phyloP scores from a whole-genome alignment of 2,888 invertebrate species.

The Heliconius charithonia region DNA sequence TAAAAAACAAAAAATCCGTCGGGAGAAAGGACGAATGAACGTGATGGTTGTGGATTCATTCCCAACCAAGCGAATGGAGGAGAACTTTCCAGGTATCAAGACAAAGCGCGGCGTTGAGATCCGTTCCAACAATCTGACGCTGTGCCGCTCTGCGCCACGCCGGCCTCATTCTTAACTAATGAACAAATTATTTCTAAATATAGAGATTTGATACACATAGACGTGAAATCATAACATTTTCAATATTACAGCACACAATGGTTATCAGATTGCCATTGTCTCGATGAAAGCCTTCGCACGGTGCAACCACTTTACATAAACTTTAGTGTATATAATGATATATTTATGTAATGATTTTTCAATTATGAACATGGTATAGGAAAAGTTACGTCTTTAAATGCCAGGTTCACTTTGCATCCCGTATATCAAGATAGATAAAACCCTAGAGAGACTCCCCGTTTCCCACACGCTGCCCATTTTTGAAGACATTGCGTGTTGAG shows the following conservation, averaged over 20 bases:
- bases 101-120: not conserved
- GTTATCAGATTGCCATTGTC: constrained; percentile 40
- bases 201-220: not conserved
- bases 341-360: constrained; percentile 16
- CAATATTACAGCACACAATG: constrained; percentile 35
- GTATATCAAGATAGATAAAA: not conserved
- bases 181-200: not conserved
- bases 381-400: not conserved
- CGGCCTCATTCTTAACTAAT: constrained; percentile 2
- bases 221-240: constrained; percentile 31
- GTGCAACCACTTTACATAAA: constrained; percentile 14
- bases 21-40: too few relatives aligned
- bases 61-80: not conserved
- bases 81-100: too few relatives aligned
- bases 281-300: constrained; percentile 33
- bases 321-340: constrained; percentile 14
- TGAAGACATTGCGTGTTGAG: too few relatives aligned
- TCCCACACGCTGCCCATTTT: too few relatives aligned
- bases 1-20: too few relatives aligned
- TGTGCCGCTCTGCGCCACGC: too few relatives aligned
- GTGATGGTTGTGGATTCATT: not conserved
- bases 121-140: not conserved
- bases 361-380: not conserved
- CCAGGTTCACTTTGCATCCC: not conserved
- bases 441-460: not conserved